Base-by-base conservation (phyloP, 2,113 vertebrate genomes). In the Labrus mixtus region DNA sequence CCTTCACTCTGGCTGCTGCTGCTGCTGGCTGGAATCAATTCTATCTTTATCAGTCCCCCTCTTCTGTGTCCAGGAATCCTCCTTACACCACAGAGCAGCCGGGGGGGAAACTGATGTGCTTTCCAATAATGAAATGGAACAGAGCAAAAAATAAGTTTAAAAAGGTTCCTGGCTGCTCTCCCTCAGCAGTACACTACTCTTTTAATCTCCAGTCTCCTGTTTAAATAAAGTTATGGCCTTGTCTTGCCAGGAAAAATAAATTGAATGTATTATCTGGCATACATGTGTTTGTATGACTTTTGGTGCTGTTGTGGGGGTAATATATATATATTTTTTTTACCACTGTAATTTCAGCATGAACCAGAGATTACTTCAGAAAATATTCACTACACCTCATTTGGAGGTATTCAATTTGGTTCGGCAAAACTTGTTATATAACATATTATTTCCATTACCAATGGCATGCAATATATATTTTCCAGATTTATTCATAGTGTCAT, bases 61-160 rank as follows among this genome's bases (percentile, higher is more conserved):
- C 87, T 84, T 92, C 88, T 89, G 87, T 93, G 90, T 94, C 90
- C 92, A 86, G 93, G 90, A 94, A 93, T 94, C 88, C 90, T 91
- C 84, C 90, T 88, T 90, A 86, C 79, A 76, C 85, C 22, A 59
- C 86, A 89, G 84, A 82, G 78, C 76, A 88, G 89, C 87, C 81
- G 25, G 73, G 74, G 90, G 90, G 81, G 72, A 86, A 87, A 82
- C 90, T 90, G 92, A 93, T 91, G 91, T 92, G 87, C 94, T 94
- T 93, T 94, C 94, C 93, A 95, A 94, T 94, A 95, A 94, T 95
- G 90, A 94, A 94, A 94, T 91, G 77, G 87, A 93, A 92, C 92
- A 93, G 89, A 86, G 87, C 81, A 91, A 93, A 88, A 92, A 94
- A 93, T 88, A 90, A 86, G 88, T 94, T 93, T 91, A 90, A 90